Evolutionary conservation across 2,113 vertebrate species (phyloP), one percentile per base, ranked within the genome.

Genomic region (Paraplagusia blochii): DNA sequence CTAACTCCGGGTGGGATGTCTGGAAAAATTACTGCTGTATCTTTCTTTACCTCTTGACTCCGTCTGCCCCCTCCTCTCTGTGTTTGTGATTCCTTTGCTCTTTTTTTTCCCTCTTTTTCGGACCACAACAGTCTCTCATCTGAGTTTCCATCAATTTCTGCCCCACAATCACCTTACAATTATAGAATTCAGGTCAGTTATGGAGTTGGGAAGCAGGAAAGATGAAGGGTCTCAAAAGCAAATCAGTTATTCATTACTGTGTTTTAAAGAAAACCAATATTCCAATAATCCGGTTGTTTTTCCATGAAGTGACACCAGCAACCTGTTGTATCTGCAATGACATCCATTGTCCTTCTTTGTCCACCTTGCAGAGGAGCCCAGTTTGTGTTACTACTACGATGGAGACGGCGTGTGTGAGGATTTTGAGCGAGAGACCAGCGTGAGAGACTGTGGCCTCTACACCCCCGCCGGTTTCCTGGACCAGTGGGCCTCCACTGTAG

Each of bases 391-490:
- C 75, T 98, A 96, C 87, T 97, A 97, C 0, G 95, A 98, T 0
- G 97, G 97, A 0, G 97, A 99, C 6, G 97, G 97, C 1, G 90
- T 98, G 39, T 99, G 97, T 46, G 97, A 99, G 72, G 96, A 99
- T 70, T 99, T 99, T 74, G 97, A 99, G 76, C 90, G 90, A 52
- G 94, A 94, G 89, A 96, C 92, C 2, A 95, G 95, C 46, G 94
- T 98, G 73, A 93, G 92, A 59, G 97, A 99, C 84, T 99, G 97
- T 19, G 97, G 97, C 0, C 90, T 99, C 53, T 98, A 97, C 83
- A 98, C 95, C 0, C 97, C 97, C 44, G 93, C 87, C 22, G 97
- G 96, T 14, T 98, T 95, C 85, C 87, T 95, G 11, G 97, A 99
- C 75, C 97, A 98, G 22, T 99, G 97, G 97, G 97, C 96, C 18